A percentile compares a stretch with the other conserved stretches of the same genome.
These are phyloP conservation scores for Brachyopa scutellaris DNA, from an alignment of 2,888 invertebrate species.

Conservation along the genomic window DNA sequence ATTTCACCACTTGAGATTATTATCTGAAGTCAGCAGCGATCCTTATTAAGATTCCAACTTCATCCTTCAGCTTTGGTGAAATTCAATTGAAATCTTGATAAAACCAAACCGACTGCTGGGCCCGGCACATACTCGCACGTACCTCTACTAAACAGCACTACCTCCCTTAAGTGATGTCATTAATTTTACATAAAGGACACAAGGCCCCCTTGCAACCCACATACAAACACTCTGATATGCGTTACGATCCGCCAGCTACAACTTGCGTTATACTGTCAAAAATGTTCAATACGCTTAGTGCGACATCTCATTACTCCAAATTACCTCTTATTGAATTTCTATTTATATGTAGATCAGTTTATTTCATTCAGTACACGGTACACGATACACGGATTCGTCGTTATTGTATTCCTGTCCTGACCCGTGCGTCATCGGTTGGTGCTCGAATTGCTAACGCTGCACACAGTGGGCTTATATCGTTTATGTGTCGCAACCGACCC, in stretches of 20 bases:
- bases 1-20: conserved; percentile 4
- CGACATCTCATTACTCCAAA: conserved; percentile 35
- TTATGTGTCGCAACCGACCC: neutral
- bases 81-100: conserved; percentile 31
- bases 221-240: neutral
- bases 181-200: conserved; percentile 35
- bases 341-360: conserved; percentile 49
- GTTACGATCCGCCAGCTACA: conserved; percentile 3
- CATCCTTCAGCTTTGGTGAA: neutral
- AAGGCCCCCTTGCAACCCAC: neutral
- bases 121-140: no score
- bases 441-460: conserved; percentile 22
- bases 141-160: no score
- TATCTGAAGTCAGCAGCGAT: conserved; percentile 12
- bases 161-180: conserved; percentile 18
- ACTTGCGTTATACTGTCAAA: neutral
- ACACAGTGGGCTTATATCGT: neutral
- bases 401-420: neutral
- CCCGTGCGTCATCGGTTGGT: conserved; percentile 3
- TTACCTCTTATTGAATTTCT: conserved; percentile 47
- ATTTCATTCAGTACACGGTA: neutral
- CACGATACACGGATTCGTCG: no score
- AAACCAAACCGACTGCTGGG: no score
- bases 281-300: conserved; percentile 12
- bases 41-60: conserved; percentile 19